Evolutionary conservation across 2,113 vertebrate genomes (phyloP).

Genomic region (Oncorhynchus gorbuscha): DNA sequence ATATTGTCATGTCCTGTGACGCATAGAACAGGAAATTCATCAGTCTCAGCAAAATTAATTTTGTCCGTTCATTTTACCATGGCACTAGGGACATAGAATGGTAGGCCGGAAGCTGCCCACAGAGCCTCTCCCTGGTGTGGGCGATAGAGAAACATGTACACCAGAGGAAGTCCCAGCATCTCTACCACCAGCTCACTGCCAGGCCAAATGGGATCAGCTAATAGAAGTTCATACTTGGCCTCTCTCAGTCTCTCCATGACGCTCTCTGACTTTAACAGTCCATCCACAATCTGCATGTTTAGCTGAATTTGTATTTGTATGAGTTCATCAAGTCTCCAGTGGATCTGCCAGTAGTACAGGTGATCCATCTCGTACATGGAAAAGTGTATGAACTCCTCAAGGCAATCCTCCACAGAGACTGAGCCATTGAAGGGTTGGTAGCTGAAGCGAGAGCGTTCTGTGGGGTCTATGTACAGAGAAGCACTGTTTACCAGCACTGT

Average conservation of each 20-base stretch:
- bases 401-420: neutral
- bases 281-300: slow-evolving; percentile 46
- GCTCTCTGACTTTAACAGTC: slow-evolving; percentile 39
- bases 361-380: neutral
- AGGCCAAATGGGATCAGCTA: slow-evolving; percentile 61
- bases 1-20: slow-evolving; percentile 28
- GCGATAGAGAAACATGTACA: slow-evolving; percentile 63
- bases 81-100: slow-evolving; percentile 64
- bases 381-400: neutral
- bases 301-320: rapidly evolving
- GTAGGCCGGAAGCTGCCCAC: slow-evolving; percentile 62
- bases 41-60: slow-evolving; percentile 67
- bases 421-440: neutral
- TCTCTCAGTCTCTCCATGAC: slow-evolving; percentile 57
- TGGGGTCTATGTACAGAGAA: neutral
- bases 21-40: slow-evolving; percentile 51
- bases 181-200: slow-evolving; percentile 66
- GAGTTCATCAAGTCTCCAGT: rapidly evolving
- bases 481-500: no score
- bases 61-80: slow-evolving; percentile 51
- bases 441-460: neutral
- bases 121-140: slow-evolving; percentile 57
- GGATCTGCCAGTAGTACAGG: slow-evolving; percentile 15
- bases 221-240: slow-evolving; percentile 59
- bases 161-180: slow-evolving; percentile 61